Evolutionary conservation across 2,888 invertebrate species (phyloP).

Genomic region (Volucella bombylans): DNA sequence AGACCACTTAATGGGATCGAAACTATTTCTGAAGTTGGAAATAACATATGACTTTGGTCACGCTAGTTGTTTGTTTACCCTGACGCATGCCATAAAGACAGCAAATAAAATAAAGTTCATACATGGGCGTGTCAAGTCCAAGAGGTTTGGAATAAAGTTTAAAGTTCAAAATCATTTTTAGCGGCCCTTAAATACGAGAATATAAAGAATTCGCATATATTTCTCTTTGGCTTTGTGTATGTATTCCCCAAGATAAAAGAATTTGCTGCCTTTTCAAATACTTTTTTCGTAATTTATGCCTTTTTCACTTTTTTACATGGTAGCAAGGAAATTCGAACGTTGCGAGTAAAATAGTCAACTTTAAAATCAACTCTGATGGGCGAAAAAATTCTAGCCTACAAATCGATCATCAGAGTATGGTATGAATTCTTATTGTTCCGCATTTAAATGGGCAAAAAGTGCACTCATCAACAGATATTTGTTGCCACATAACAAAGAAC

Average conservation of each 20-base stretch:
- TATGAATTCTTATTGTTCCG: neutral
- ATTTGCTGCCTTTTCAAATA: neutral
- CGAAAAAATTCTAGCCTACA: neutral
- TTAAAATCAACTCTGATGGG: neutral
- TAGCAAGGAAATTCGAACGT: constrained; percentile 13
- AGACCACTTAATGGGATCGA: too few species aligned
- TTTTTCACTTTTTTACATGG: constrained; percentile 5
- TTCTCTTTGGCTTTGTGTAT: constrained; percentile 13
- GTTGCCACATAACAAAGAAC: constrained; percentile 9
- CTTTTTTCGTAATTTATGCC: constrained; percentile 4
- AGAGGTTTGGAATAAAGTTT: constrained; percentile 29
- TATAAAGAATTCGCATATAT: neutral
- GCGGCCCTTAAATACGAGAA: constrained; percentile 37
- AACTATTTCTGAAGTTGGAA: too few species aligned
- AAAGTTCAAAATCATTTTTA: constrained; percentile 52
- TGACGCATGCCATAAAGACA: constrained; percentile 6
- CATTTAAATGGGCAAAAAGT: constrained; percentile 1
- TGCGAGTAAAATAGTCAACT: neutral
- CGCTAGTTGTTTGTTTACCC: constrained; percentile 8
- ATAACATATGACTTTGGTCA: too few species aligned
- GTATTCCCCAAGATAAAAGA: neutral
- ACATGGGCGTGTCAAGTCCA: neutral
- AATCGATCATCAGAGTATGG: constrained; percentile 16
- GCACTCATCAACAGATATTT: neutral
- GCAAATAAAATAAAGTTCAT: neutral